Conservation (phyloP, 2,888 invertebrate genomes). For the Drosophila colorata region DNA sequence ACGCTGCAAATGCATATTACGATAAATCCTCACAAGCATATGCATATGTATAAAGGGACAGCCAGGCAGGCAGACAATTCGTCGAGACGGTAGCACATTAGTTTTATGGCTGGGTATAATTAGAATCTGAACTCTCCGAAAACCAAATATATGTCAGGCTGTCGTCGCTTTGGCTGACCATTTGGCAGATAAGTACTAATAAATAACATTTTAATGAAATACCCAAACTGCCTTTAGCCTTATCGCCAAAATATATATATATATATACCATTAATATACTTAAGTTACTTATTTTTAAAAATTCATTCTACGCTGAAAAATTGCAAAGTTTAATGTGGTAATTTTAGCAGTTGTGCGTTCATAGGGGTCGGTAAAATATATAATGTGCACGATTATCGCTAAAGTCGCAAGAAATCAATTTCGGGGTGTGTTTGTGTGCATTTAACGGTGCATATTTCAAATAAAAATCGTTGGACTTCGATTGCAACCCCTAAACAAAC, state of each 20-base stretch:
- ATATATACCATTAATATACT: too few species aligned
- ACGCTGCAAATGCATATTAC: conserved; percentile 16
- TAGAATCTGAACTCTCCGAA: conserved; percentile 50
- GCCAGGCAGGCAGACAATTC: conserved; percentile 54
- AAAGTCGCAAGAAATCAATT: conserved; percentile 29
- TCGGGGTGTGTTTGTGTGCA: conserved; percentile 40
- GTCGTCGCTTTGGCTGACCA: conserved; percentile 34
- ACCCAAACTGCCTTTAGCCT: conserved; percentile 45
- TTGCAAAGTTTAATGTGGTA: neutral
- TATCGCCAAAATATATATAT: conserved; percentile 37
- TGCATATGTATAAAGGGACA: conserved; percentile 19
- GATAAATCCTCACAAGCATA: conserved; percentile 33
- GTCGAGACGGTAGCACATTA: conserved; percentile 62
- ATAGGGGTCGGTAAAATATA: conserved; percentile 13
- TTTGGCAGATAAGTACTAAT: conserved; percentile 66
- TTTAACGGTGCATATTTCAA: conserved; percentile 29
- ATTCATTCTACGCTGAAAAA: too few species aligned
- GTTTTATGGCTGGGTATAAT: conserved; percentile 65
- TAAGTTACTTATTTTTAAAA: neutral
- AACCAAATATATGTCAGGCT: conserved; percentile 21
- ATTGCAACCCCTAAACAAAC: conserved; percentile 48
- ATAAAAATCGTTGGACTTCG: conserved; percentile 31
- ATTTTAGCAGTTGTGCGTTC: conserved; percentile 5
- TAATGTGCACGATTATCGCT: conserved; percentile 45
- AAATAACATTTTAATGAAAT: conserved; percentile 72